Conservation (phyloP, 2,797 vertebrate genomes). For the Silurus lanzhouensis region DNA sequence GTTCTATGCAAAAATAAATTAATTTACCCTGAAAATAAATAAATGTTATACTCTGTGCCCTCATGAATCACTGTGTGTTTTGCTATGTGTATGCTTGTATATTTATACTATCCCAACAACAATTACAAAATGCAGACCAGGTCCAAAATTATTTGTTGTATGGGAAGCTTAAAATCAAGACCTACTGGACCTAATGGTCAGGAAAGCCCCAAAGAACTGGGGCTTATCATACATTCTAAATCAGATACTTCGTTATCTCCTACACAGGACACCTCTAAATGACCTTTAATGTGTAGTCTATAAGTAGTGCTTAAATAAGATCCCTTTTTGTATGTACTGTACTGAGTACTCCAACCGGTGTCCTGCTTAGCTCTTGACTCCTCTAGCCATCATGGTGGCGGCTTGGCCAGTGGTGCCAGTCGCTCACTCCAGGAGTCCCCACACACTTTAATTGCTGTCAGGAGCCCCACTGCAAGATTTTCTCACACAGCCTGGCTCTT, state of each 20-base stretch:
- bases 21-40: background rate
- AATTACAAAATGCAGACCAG: background rate
- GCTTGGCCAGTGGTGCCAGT: conserved; percentile 45
- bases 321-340: conserved; percentile 8
- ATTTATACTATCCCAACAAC: background rate
- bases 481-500: conserved; percentile 45
- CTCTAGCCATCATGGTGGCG: conserved; percentile 37
- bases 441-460: conserved; percentile 60
- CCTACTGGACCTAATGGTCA: background rate
- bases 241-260: background rate
- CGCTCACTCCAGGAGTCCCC: conserved; percentile 52
- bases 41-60: too few species aligned
- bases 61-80: background rate
- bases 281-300: conserved; percentile 29
- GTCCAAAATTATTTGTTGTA: background rate
- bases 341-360: background rate
- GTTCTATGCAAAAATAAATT: background rate
- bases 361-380: conserved; percentile 34
- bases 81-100: background rate
- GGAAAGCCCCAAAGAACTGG: background rate
- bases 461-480: conserved; percentile 51
- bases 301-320: conserved; percentile 34
- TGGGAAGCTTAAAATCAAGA: background rate
- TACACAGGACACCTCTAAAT: background rate
- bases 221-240: conserved; percentile 1